Evolutionary conservation across 1,140 invertebrate genomes (phyloP), one percentile per base, ranked within the genome.

Genomic region (Leptinotarsa lineolata): DNA sequence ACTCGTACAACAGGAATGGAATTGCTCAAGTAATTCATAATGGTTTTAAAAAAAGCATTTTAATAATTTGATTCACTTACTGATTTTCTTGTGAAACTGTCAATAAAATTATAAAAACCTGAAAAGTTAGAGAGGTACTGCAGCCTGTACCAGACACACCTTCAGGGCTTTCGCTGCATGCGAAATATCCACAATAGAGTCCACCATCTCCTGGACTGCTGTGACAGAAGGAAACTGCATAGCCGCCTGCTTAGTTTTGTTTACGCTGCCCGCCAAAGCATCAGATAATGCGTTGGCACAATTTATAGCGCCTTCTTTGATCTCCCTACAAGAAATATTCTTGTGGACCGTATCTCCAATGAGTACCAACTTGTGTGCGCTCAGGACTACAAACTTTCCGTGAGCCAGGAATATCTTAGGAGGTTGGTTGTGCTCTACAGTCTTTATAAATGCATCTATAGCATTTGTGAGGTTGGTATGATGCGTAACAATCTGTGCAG

Each of bases 181-280:
- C 1, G 93, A 95, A 21, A 95, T 91, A 81, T 93, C 91, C 13
- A 93, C 90, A 20, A 97, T 92, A 13, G 94, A 91, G 83, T 97
- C 94, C 0, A 97, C 94, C 95, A 98, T 98, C 75, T 95, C 94
- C 77, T 96, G 94, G 1, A 97, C 94, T 1, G 95, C 94, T 20
- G 88, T 89, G 1, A 96, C 94, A 79, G 93, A 94, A 0, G 95
- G 96, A 82, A 96, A 97, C 84, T 96, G 93, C 58, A 94, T 88
- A 3, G 95, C 95, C 2, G 95, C 95, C 76, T 91, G 91, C 85
- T 97, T 97, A 0, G 95, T 97, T 80, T 95, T 94, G 13, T 89
- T 88, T 0, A 97, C 95, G 6, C 93, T 94, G 18, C 91, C 88
- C 45, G 94, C 94, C 1, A 97, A 85, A 4, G 92, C 92, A 78